Percentiles rank a stretch among this genome's conserved stretches.
Evolutionary conservation across 2,113 vertebrate genomes (phyloP).

Genomic region (Coregonus clupeaformis): DNA sequence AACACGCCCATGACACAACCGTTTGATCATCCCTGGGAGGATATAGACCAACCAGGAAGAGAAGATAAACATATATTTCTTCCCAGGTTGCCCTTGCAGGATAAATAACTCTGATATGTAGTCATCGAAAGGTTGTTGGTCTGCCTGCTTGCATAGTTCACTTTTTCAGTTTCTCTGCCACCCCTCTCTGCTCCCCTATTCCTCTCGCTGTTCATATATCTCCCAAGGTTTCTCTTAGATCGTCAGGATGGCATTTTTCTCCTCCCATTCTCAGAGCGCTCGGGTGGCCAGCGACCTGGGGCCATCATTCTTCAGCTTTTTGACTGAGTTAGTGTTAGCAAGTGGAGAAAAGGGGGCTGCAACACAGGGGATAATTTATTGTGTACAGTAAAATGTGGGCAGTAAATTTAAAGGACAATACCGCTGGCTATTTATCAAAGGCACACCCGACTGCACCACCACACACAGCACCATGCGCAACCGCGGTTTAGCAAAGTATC

Average conservation of each 20-base stretch:
- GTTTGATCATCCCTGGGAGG: slow-evolving; percentile 31
- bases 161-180: background rate
- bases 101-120: background rate
- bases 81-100: background rate
- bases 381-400: slow-evolving; percentile 45
- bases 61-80: background rate
- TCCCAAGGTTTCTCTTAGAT: slow-evolving; percentile 14
- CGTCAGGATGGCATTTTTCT: slow-evolving; percentile 16
- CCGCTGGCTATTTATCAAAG: slow-evolving; percentile 52
- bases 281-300: slow-evolving; percentile 41
- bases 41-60: slow-evolving; percentile 22
- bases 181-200: background rate
- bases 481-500: slow-evolving; percentile 15
- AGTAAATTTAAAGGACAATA: slow-evolving; percentile 57
- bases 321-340: slow-evolving; percentile 34
- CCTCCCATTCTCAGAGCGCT: slow-evolving; percentile 41
- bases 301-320: slow-evolving; percentile 28
- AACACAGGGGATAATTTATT: slow-evolving; percentile 48
- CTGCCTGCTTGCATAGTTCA: background rate
- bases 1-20: slow-evolving; percentile 39
- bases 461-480: background rate
- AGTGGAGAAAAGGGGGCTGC: slow-evolving; percentile 42
- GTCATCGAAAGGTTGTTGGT: background rate
- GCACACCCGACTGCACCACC: slow-evolving; percentile 41
- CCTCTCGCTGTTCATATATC: background rate